Base-by-base conservation (phyloP, 1,140 invertebrate species). In the Habropoda laboriosa region DNA sequence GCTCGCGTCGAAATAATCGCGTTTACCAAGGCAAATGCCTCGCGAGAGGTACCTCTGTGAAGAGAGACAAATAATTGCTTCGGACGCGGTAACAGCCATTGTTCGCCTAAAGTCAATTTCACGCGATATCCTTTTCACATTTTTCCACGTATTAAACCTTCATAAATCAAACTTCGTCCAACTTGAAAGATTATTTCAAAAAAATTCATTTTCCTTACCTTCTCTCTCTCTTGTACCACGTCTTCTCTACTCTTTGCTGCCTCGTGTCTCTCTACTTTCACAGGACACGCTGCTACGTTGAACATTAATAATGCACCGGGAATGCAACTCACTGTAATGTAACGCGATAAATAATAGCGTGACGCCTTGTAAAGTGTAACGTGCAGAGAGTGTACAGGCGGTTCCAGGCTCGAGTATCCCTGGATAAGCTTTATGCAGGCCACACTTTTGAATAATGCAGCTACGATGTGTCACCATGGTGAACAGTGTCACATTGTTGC, bases 261-360 rank as follows among this genome's bases (percentile, higher is more conserved):
- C 16, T 2, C 27, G 58, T 55, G 32, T 18, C n/a, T 40, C 49
- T 21, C n/a, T 21, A 30, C 30, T 70, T 70, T 55, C n/a, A 24
- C 38, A 63, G 58, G 71, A 40, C 53, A n/a, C 49, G 51, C n/a
- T n/a, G n/a, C n/a, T n/a, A 30, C 63, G 47, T 63, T 35, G 55
- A 47, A 45, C 49, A 67, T 83, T 84, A 85, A 85, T 83, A 83
- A 81, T 61, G 49, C 42, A 80, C 70, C n/a, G 45, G 47, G 57
- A 38, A 78, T 77, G 75, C 68, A 77, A 72, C 42, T 27, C 42
- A 24, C n/a, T 24, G 63, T 83, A 83, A 71, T 81, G 68, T 74
- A 81, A 85, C 57, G 79, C 73, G 71, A 85, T 83, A 83, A 85
- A 83, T 85, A 85, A 83, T 83, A 85, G 70, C 72, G 35, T 18